Base-by-base conservation (phyloP, 2,113 vertebrate genomes). In the Calyptomena viridis region DNA sequence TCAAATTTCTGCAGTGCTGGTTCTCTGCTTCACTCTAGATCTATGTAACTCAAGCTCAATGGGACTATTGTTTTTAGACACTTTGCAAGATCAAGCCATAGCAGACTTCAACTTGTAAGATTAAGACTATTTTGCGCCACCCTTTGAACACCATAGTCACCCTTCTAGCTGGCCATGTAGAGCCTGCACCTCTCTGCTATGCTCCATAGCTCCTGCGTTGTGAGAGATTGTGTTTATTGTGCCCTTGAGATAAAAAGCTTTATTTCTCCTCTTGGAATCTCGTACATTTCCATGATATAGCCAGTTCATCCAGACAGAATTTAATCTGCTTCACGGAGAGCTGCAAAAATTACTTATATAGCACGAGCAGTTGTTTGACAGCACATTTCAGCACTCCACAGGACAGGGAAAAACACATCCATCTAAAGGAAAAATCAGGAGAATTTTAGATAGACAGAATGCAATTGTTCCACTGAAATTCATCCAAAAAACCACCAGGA, bases 381-480 rank as follows among this genome's bases (percentile, higher is more conserved):
- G 46, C 21, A 59, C 12, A 9, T 12, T 64, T 47, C 67, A 74
- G 64, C 1, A 4, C 52, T 74, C 20, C 24, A 44, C 6, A 31
- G 30, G 16, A 37, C n/a, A 56, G 52, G 22, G 37, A 64, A 89
- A 76, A 92, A 64, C 22, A 21, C 11, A 69, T 2, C 20, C 35
- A 68, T 55, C 69, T 60, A 23, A 77, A 90, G 50, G 62, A 93
- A 93, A 92, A 28, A 12, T 77, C 25, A 15, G 55, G 22, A 56
- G 44, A 89, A 84, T 60, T 81, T 87, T 35, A 75, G 55, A 62
- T 7, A 47, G 63, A 42, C 31, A 35, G 46, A 87, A 76, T 53
- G 42, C 49, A 77, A 39, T 47, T 74, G 25, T 86, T 77, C n/a
- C 64, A 62, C 60, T 89, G 56, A 91, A 92, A 89, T 82, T 72